Evolutionary conservation across 2,797 vertebrate species (phyloP), one percentile per base, ranked within the genome.

Genomic region (Acanthopagrus latus): DNA sequence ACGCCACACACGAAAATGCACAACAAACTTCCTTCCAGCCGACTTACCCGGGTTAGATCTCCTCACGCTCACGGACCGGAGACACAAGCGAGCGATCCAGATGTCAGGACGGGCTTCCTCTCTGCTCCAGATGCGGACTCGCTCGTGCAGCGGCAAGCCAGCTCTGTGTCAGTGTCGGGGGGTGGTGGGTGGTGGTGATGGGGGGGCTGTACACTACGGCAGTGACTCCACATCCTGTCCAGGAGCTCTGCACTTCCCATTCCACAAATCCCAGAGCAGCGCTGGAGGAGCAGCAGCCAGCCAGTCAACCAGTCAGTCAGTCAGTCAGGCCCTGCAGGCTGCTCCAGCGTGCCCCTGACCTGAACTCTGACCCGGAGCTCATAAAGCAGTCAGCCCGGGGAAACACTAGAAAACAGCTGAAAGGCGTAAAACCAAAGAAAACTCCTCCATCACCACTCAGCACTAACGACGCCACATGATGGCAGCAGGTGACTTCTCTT

Each of bases 151-250:
- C 65, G 50, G 70, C 58, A 14, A 48, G 21, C 21, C 78, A 71
- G 70, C 56, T 46, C 70, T 27, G 68, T 47, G 76, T 76, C 60
- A 23, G 65, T 65, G 0, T 51, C 16, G 23, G 27, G 5, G 54
- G 83, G 84, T 33, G 29, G 29, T 29, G 25, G 29, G 7, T 38
- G 33, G 33, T 8, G 25, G 7, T 27, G 79, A 58, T 43, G 20
- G 21, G 59, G 5, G 60, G 83, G 84, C 69, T 76, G 78, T 46
- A 2, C 25, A 72, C 78, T 56, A 17, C 77, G 51, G 80, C 48
- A 62, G 59, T 68, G 86, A 88, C 69, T 87, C 84, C 76, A 94
- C 92, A 94, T 94, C 94, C 94, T 93, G 93, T 91, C 80, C 74
- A 70, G 47, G 76, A 89, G 74, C 68, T 85, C 68, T 74, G 81